Evolutionary conservation across 2,797 vertebrate genomes (phyloP).

Genomic region (Typhlichthys subterraneus): DNA sequence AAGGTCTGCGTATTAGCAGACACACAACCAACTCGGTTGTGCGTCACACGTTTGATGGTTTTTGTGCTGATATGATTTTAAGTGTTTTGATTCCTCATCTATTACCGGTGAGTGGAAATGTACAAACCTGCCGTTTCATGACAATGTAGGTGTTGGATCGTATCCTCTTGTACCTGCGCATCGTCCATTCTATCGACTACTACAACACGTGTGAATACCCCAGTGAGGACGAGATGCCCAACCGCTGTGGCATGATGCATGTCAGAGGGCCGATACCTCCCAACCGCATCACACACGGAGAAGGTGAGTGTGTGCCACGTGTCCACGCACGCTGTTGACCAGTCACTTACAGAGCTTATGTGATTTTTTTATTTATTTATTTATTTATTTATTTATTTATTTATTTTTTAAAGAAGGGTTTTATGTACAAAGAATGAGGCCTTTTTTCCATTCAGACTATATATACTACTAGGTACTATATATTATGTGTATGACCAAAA

Average conservation of each 20-base stretch:
- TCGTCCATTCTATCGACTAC: conserved; percentile 93
- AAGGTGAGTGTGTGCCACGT: conserved; percentile 70
- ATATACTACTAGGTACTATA: too few species aligned
- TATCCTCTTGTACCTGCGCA: conserved; percentile 86
- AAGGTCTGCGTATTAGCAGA: conserved; percentile 74
- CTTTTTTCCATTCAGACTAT: too few species aligned
- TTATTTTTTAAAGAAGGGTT: too few species aligned
- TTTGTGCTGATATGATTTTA: background rate
- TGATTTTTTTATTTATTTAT: too few species aligned
- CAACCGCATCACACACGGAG: conserved; percentile 88
- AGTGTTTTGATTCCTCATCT: too few species aligned
- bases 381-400: too few species aligned
- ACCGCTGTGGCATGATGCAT: conserved; percentile 92
- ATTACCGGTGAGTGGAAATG: background rate
- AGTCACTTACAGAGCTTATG: too few species aligned
- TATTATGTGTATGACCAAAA: too few species aligned
- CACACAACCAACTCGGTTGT: background rate
- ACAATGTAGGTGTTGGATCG: conserved; percentile 86
- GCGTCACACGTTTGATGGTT: background rate
- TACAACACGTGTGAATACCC: conserved; percentile 94
- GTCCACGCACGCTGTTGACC: background rate
- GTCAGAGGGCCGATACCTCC: conserved; percentile 91
- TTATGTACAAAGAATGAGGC: too few species aligned
- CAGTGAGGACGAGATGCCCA: conserved; percentile 96
- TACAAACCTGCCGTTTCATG: background rate